phyloP scores from a whole-genome alignment of 2,113 vertebrate genomes.

The Aptenodytes patagonicus region DNA sequence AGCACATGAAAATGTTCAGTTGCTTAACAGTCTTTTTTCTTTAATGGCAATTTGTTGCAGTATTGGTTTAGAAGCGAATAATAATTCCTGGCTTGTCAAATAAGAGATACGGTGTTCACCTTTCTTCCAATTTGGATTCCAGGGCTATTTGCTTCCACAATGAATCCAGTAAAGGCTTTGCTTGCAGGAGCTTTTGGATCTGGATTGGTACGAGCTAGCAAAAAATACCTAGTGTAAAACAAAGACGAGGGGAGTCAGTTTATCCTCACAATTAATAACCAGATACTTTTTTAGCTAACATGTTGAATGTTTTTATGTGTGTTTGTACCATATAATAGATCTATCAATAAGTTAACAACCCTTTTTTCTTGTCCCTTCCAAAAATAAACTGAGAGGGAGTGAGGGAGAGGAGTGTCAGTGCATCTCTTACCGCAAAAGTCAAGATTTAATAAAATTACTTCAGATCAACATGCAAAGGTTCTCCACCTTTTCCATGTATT shows the following conservation, averaged over 20 bases:
- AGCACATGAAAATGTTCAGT: background rate
- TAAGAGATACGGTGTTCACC: constrained; percentile 65
- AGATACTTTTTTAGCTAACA: background rate
- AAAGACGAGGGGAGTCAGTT: background rate
- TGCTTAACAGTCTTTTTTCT: background rate
- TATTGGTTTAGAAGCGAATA: background rate
- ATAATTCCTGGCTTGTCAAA: background rate
- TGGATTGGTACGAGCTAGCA: constrained; percentile 81
- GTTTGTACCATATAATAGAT: background rate
- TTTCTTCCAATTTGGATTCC: constrained; percentile 89
- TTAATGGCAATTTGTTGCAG: background rate
- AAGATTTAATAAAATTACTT: background rate
- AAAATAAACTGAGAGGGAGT: background rate
- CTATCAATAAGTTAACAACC: background rate
- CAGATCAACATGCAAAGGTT: background rate
- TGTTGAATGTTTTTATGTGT: background rate
- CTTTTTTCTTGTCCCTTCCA: background rate
- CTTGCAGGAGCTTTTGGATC: constrained; percentile 83
- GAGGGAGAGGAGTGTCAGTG: background rate
- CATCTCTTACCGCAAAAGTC: background rate
- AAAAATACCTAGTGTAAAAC: constrained; percentile 84
- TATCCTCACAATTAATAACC: background rate
- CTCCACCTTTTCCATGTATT: background rate
- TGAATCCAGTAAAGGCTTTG: constrained; percentile 93
- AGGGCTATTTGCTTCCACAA: constrained; percentile 87